Evolutionary conservation across 2,888 invertebrate genomes (phyloP), one percentile per base, ranked within the genome.

Genomic region (Ferrisia virgata): DNA sequence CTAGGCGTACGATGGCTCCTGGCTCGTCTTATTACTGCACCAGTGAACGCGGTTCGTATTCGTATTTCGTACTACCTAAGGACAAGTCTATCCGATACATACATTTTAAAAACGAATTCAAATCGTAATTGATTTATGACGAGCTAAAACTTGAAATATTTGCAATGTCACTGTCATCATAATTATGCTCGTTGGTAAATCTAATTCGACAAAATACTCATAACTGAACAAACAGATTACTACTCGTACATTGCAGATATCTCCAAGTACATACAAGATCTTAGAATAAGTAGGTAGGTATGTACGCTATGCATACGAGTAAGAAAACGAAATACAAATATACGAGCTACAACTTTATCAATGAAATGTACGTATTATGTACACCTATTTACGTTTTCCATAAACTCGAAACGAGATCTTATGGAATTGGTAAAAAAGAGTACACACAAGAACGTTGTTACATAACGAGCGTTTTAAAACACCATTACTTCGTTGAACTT

Each of bases 401-500:
- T 28, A 64, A 64, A 64, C 15, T 53, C 9, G 22, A 53, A 3
- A 22, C 22, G 53, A 53, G 28, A 64, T 28, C 64, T 64, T 64
- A 28, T 64, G 64, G 64, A 64, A 64, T 64, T 64, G 28, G 64
- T 28, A 11, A 28, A 28, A 64, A 28, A 64, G 28, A n/a, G n/a
- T n/a, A n/a, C n/a, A n/a, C 15, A 28, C 15, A 28, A 64, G 58
- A 22, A 9, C 8, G 22, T 6, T 5, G 18, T 64, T 64, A 64
- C 64, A 64, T 64, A 64, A 64, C 28, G 53, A 53, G 22, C 64
- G 28, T 64, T 64, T 64, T 64, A 64, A 64, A 64, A 64, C 28
- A 64, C 28, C 64, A 64, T 64, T 64, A 64, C 64, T 28, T 64
- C 13, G 69, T 76, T 76, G 72, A 76, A 76, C 72, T 76, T 76